A percentile compares a stretch with the other conserved stretches of the same genome.
Evolutionary conservation across 2,113 vertebrate genomes (phyloP).

Genomic region (Colinus virginianus): DNA sequence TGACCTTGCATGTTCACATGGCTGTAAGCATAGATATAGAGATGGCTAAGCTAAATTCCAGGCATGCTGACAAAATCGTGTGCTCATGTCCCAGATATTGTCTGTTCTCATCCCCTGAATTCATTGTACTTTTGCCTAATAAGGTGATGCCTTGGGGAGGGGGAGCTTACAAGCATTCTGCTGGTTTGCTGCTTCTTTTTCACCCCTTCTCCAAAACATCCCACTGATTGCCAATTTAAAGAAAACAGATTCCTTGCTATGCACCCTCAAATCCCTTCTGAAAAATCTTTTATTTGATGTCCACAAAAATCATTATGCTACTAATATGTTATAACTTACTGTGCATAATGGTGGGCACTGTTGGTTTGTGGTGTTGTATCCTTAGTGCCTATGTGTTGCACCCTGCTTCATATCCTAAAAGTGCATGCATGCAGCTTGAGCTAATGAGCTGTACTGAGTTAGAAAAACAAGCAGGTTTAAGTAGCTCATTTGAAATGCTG

Average conservation of each 20-base stretch:
- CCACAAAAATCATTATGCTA: not conserved
- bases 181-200: not conserved
- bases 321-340: not conserved
- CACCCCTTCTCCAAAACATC: not conserved
- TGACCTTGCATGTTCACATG: not conserved
- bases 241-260: not conserved
- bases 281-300: not conserved
- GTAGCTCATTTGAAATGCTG: not conserved
- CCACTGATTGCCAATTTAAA: not conserved
- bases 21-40: slow-evolving; percentile 3
- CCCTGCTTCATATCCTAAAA: not conserved
- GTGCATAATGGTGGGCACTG: not conserved
- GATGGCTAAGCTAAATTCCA: slow-evolving; percentile 17
- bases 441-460: not conserved
- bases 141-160: not conserved
- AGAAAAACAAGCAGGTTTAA: not conserved
- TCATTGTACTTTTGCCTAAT: slow-evolving; percentile 22
- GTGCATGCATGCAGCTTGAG: not conserved
- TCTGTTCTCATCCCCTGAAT: not conserved
- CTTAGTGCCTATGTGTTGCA: not conserved
- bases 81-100: not conserved
- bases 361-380: not conserved
- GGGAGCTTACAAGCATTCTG: not conserved
- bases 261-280: not conserved
- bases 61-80: slow-evolving; percentile 29